These are phyloP conservation scores for Drosophila greeni DNA, from an alignment of 2,888 invertebrate genomes.

Conservation along the genomic window DNA sequence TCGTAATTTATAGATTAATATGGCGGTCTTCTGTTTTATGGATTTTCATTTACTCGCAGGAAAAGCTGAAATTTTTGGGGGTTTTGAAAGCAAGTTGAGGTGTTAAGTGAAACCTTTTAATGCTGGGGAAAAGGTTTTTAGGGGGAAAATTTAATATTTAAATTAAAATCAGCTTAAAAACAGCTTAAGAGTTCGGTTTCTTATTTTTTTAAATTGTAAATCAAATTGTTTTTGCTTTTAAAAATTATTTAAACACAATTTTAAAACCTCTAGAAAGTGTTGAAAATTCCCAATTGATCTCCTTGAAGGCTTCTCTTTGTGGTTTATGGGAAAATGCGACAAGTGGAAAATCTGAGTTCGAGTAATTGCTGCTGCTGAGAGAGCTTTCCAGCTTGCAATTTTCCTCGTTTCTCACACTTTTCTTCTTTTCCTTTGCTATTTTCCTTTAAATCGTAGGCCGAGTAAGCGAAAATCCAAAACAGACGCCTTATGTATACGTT, in stretches of 20 bases:
- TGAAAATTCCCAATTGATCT: background rate
- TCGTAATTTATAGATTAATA: slow-evolving; percentile 39
- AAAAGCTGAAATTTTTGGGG: background rate
- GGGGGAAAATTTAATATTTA: no score
- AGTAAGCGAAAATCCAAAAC: slow-evolving; percentile 34
- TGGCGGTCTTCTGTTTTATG: slow-evolving; percentile 12
- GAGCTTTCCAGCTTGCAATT: background rate
- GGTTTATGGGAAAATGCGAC: background rate
- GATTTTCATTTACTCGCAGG: slow-evolving; percentile 13
- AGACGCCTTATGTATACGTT: slow-evolving; percentile 36
- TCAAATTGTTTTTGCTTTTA: background rate
- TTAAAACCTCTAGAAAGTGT: background rate
- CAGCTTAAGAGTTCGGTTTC: background rate
- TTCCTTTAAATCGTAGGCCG: slow-evolving; percentile 12
- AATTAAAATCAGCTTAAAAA: background rate
- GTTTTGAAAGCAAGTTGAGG: background rate
- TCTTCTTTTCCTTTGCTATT: background rate
- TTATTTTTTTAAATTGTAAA: background rate
- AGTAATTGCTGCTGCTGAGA: slow-evolving; percentile 9
- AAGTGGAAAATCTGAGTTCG: background rate
- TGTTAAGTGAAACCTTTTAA: slow-evolving; percentile 22
- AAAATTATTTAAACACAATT: background rate
- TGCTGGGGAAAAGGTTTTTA: no score
- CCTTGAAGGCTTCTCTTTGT: background rate
- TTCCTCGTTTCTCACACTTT: background rate